These are phyloP conservation scores for Cyprinodon brontotheroides DNA, from an alignment of 2,113 vertebrate genomes.

Conservation along the genomic window DNA sequence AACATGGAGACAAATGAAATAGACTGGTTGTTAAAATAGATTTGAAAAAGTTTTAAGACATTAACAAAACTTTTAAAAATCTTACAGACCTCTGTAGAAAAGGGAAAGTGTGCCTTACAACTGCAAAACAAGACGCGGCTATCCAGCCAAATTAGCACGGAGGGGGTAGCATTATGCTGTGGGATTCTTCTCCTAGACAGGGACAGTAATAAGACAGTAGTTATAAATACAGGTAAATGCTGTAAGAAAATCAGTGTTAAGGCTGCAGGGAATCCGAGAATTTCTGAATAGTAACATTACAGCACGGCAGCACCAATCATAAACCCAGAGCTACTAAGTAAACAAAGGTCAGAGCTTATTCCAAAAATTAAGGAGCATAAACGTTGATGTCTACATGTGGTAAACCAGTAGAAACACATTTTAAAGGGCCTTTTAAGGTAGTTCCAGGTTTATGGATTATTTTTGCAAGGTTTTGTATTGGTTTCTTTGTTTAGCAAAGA, in stretches of 20 bases:
- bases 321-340: not conserved
- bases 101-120: not conserved
- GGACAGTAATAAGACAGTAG: not conserved
- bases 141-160: not conserved
- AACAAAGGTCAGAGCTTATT: not conserved
- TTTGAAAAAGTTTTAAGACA: not conserved
- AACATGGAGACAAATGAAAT: not conserved
- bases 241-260: not conserved
- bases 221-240: not conserved
- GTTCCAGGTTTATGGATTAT: not conserved
- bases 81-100: not conserved
- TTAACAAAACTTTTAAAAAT: not conserved
- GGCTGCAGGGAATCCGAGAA: not conserved
- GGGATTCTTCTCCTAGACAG: not conserved
- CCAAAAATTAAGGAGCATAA: not conserved
- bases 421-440: not conserved
- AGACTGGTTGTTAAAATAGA: no score
- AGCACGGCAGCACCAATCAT: not conserved
- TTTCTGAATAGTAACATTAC: not conserved
- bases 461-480: not conserved
- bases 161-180: not conserved
- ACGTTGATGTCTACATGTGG: not conserved
- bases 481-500: not conserved
- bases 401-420: not conserved
- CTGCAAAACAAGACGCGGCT: not conserved